Conservation (phyloP, 2,888 invertebrate species). For the Xiphydria camelus region DNA sequence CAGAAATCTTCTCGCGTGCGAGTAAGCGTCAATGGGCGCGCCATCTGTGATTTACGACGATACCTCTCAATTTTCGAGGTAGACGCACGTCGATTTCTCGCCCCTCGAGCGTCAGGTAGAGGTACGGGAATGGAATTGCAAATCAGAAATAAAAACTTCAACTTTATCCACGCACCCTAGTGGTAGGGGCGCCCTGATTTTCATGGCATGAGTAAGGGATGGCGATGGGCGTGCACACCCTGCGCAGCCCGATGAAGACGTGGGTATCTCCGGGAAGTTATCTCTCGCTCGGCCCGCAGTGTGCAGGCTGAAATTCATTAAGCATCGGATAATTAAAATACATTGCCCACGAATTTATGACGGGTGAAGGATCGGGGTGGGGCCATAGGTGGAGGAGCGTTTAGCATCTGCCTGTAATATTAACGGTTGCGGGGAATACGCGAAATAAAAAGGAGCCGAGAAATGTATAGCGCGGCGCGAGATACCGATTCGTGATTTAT, state of each 20-base stretch:
- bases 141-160: conserved; percentile 9
- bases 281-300: not conserved
- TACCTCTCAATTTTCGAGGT: conserved; percentile 1
- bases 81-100: not conserved
- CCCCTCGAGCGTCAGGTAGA: conserved; percentile 2
- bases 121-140: conserved; percentile 19
- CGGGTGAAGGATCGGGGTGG: not conserved
- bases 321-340: conserved; percentile 22
- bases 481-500: conserved; percentile 27
- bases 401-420: conserved; percentile 26
- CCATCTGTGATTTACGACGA: conserved; percentile 1
- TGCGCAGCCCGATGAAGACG: conserved; percentile 12
- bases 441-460: conserved; percentile 3
- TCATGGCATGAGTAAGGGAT: no score
- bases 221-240: conserved; percentile 21
- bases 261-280: not conserved
- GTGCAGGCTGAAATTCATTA: conserved; percentile 18
- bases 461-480: not conserved
- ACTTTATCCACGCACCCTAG: not conserved
- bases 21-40: no score
- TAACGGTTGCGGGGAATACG: conserved; percentile 14
- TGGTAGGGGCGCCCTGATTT: no score
- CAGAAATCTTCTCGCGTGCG: no score
- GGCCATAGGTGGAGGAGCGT: conserved; percentile 7
- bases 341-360: conserved; percentile 12